These are phyloP conservation scores for Holothuria leucospilota DNA, from an alignment of 53 echinoderm and acorn worm genomes.

Conservation along the genomic window DNA sequence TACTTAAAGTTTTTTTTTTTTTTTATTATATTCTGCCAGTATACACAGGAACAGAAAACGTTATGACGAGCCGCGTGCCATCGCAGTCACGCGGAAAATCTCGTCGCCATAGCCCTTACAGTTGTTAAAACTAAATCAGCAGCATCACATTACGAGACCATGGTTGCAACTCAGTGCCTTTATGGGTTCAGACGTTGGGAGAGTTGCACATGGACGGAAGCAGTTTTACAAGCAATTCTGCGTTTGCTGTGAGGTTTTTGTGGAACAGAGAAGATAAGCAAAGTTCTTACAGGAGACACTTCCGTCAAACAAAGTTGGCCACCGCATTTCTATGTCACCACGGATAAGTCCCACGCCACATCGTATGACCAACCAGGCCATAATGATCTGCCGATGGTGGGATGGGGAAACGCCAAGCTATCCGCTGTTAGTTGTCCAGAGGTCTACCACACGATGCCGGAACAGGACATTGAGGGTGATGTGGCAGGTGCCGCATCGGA, in stretches of 20 bases:
- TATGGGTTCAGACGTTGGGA: neutral
- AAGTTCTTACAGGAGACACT: neutral
- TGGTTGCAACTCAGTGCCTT: neutral
- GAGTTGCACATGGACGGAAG: slow-evolving; percentile 3
- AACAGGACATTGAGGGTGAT: neutral
- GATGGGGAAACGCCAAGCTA: slow-evolving; percentile 18
- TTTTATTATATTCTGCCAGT: too few species aligned
- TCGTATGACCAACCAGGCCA: slow-evolving; percentile 15
- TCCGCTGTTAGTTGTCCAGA: slow-evolving; percentile 1
- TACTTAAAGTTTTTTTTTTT: too few species aligned
- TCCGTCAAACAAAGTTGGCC: neutral
- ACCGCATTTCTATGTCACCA: neutral
- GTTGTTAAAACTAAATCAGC: neutral
- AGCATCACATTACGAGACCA: neutral
- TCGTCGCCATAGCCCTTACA: slow-evolving; percentile 5
- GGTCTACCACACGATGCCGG: neutral
- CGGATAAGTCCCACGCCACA: slow-evolving; percentile 16
- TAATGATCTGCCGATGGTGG: slow-evolving; percentile 24
- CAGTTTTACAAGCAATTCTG: neutral
- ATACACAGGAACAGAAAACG: too few species aligned
- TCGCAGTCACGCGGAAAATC: neutral
- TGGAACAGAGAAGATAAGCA: neutral
- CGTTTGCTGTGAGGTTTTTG: neutral
- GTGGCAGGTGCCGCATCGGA: neutral
- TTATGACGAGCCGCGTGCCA: too few species aligned